Base-by-base conservation (phyloP, 2,797 vertebrate species). In the Selene dorsalis region DNA sequence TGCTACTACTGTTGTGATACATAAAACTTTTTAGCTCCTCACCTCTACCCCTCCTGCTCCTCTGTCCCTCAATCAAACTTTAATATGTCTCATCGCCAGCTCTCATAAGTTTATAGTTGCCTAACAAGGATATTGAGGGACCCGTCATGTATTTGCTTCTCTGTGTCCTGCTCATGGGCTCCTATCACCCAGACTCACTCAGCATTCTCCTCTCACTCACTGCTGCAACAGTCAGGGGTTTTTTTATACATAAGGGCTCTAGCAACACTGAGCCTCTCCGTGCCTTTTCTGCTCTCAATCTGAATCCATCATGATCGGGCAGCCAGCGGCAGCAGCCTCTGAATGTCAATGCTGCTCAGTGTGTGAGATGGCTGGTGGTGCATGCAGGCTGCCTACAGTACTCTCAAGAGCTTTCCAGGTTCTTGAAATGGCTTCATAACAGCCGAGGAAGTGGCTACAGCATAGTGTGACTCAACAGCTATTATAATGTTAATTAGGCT, bases 281-380 rank as follows among this genome's bases (percentile, higher is more conserved):
- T 77, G 83, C 83, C 78, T 87, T 82, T 74, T 80, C 83, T 73
- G 76, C 76, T 82, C 76, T 75, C 60, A 12, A 75, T 84, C 80
- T 82, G 81, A 87, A 87, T 89, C 85, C 75, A 87, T 89, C 85
- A 79, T 68, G 79, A 82, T 72, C 18, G 68, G 66, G 70, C 76
- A 83, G 84, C 80, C 73, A 6, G 66, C 53, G 2, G 79, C 81
- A 18, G 69, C 87, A 68, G 82, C 85, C 82, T 82, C 79, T 91
- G 90, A 89, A 89, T 90, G 85, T 85, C 81, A 86, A 90, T 85
- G 88, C 60, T 60, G 73, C 17, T 84, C 61, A 41, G 77, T 28
- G 79, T 77, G 77, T 14, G 76, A 83, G 78, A 83, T 63, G 87
- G 82, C 81, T 82, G 86, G 38, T 65, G 78, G 74, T 63, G 82